Conservation (phyloP, 2,888 invertebrate species). For the Pterostichus niger region DNA sequence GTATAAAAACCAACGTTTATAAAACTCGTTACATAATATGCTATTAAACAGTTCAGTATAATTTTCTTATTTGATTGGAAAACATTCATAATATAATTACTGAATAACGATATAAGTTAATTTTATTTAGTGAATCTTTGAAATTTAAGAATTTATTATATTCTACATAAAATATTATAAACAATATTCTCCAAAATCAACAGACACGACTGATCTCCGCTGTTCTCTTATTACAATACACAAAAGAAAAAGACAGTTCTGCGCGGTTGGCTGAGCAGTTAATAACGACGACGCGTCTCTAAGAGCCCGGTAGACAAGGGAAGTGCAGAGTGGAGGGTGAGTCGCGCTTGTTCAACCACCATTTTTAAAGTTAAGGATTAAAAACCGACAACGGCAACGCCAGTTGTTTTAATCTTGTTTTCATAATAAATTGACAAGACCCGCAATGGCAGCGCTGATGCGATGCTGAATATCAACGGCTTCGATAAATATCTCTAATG, state of each 20-base stretch:
- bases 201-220: too few relatives aligned
- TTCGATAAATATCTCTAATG: conserved; percentile 31
- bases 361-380: conserved; percentile 52
- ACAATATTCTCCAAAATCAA: too few relatives aligned
- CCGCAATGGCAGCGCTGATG: conserved; percentile 4
- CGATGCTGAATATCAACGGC: conserved; percentile 1
- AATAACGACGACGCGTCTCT: conserved; percentile 9
- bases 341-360: conserved; percentile 15
- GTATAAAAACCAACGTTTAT: too few relatives aligned
- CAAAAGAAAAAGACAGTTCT: background rate
- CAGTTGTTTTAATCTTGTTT: conserved; percentile 48
- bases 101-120: too few relatives aligned
- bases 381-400: conserved; percentile 27
- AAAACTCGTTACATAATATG: too few relatives aligned
- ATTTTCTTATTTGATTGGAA: too few relatives aligned
- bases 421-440: conserved; percentile 46
- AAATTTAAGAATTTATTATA: too few relatives aligned
- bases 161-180: too few relatives aligned
- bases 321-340: background rate
- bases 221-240: too few relatives aligned
- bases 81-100: too few relatives aligned
- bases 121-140: too few relatives aligned
- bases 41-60: too few relatives aligned
- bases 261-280: conserved; percentile 30
- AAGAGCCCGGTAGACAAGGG: background rate